These are phyloP conservation scores for Trichoplusia ni DNA, from an alignment of 1,140 invertebrate species.

Conservation along the genomic window DNA sequence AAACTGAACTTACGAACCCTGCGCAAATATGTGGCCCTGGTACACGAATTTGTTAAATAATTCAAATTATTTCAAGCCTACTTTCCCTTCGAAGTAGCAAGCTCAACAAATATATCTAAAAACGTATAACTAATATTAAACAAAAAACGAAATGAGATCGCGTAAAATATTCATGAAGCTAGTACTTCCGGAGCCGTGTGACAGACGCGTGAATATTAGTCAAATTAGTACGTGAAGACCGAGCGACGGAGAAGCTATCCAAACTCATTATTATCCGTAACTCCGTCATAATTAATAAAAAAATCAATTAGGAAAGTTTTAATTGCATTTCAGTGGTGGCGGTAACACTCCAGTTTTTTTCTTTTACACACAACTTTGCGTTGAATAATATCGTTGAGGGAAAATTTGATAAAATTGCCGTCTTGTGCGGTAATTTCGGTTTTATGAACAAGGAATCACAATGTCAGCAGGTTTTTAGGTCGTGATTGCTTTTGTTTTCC, in stretches of 20 bases:
- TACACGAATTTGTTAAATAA: constrained; percentile 12
- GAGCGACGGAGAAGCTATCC: neutral
- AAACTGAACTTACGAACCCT: constrained; percentile 13
- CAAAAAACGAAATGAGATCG: neutral
- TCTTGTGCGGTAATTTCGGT: no score
- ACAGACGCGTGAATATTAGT: constrained; percentile 15
- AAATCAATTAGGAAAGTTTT: constrained; percentile 32
- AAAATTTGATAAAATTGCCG: no score
- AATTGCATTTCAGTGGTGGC: constrained; percentile 28
- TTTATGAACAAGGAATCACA: no score
- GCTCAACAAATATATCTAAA: no score
- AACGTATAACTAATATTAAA: constrained; percentile 2
- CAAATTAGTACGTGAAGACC: constrained; percentile 23
- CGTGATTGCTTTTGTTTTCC: no score
- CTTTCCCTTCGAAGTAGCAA: no score
- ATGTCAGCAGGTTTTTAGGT: no score
- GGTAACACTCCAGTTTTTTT: constrained; percentile 9
- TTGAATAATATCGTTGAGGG: neutral
- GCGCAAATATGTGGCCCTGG: constrained; percentile 17
- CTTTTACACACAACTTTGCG: constrained; percentile 7
- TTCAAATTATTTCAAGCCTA: constrained; percentile 5
- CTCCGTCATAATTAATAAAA: constrained; percentile 27
- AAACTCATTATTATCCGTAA: constrained; percentile 24
- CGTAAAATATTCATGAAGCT: constrained; percentile 6
- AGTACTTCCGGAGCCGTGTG: neutral